Base-by-base conservation (phyloP, 2,113 vertebrate species). In the Helogale parvula region DNA sequence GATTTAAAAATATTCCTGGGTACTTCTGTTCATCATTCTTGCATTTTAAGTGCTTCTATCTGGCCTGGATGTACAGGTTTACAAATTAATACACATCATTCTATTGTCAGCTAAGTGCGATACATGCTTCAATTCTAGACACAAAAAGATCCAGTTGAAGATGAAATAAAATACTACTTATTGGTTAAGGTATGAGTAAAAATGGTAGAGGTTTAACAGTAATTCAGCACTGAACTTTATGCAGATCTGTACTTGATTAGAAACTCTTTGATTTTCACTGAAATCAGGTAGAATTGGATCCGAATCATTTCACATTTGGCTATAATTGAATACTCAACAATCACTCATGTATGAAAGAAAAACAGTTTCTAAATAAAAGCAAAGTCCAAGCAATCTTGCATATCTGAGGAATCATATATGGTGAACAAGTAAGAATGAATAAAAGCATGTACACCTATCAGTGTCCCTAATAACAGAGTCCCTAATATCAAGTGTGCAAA, bases 81-180 rank as follows among this genome's bases (percentile, higher is more conserved):
- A 72, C 96, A 97, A 93, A 97, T 66, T 57, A 97, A 96, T 90
- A 74, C 7, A 88, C 12, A 45, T 94, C 79, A 29, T 93, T 60
- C 72, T 71, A 41, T 54, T 81, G 76, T 97, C 47, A 98, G 97
- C 84, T 93, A 98, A 76, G 94, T 97, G 69, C 71, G 97, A 89
- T 85, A 3, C 98, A 96, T 76, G 93, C 80, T 92, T 98, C 90
- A 77, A 31, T 96, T 97, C 77, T 92, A 98, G 97, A 96, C 94
- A 98, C 97, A 98, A 98, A 97, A 95, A 80, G 98, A 98, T 93
- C 92, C 97, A 97, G 94, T 79, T 87, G 97, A 95, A 98, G 96
- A 88, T 96, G 81, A 98, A 98, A 98, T 79, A 96, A 2, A 98
- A 66, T 96, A 88, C 93, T 97, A 92, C 97, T 97, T 95, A 97